Evolutionary conservation across 2,797 vertebrate genomes (phyloP).

Genomic region (Lerista edwardsae): DNA sequence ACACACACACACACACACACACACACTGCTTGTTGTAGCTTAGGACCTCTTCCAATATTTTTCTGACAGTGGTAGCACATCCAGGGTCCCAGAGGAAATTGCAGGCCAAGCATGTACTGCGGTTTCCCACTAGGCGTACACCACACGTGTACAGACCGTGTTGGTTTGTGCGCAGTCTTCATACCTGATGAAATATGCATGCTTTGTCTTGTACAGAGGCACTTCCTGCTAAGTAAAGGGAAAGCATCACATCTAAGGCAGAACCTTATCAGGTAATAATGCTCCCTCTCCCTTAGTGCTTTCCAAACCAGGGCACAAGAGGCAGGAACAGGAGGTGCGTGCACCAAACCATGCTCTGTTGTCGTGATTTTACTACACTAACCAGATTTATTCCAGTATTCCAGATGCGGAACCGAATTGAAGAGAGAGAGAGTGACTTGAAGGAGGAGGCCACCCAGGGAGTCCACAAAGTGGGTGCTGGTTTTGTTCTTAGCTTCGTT

Average conservation of each 20-base stretch:
- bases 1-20: too few relatives aligned
- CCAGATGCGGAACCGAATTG: background rate
- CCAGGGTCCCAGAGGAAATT: background rate
- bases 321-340: background rate
- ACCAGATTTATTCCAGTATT: slow-evolving; percentile 3
- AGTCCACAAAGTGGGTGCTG: background rate
- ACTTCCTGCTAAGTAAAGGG: background rate
- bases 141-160: too few relatives aligned
- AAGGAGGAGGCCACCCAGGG: slow-evolving; percentile 18
- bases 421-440: background rate
- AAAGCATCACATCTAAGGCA: too few relatives aligned
- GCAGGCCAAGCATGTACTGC: background rate
- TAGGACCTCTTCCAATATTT: background rate
- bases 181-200: too few relatives aligned
- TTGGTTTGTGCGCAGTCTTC: too few relatives aligned
- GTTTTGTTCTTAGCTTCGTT: background rate
- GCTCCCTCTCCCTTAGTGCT: background rate
- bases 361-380: background rate
- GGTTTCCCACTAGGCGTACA: background rate
- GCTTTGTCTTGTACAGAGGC: background rate
- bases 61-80: too few relatives aligned
- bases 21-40: too few relatives aligned
- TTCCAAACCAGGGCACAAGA: background rate
- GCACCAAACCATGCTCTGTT: background rate
- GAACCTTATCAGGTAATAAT: too few relatives aligned